Evolutionary conservation across 2,888 invertebrate species (phyloP), one percentile per base, ranked within the genome.

Genomic region (Phasia obesa): DNA sequence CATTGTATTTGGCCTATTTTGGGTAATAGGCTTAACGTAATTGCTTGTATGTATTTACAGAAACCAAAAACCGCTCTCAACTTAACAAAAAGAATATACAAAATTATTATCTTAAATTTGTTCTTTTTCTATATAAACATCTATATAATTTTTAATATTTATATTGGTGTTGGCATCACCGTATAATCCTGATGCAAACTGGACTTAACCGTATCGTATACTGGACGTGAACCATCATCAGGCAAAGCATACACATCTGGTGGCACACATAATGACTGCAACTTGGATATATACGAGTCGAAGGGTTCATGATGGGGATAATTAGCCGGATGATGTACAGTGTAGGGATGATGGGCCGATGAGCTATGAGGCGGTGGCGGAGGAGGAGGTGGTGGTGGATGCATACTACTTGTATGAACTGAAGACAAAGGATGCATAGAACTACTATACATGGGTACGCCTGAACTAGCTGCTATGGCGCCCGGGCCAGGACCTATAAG

Each of bases 131-230:
- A 42, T 11, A 35, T 19, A 19, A 17, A 21, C 27, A 27, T 49
- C 19, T 38, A 4, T 11, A 0, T 11, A 23, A 42, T 35, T 35
- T 44, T 0, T n/a, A 25, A 19, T 15, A 38, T 55, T 95, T 96
- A 97, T 93, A 97, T 96, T 88, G 97, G 96, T 86, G 97, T 97
- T 31, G 97, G 96, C 89, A 97, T 93, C 85, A 97, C 95, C 87
- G 79, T 25, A 91, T 97, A 97, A 92, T 98, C 97, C 91, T 97
- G 97, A 85, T 91, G 90, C 86, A 98, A 94, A 86, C 97, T 97
- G 88, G 96, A 96, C 92, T 97, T 97, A 79, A 98, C 97, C 47
- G 97, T 96, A 90, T 97, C 97, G 92, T 97, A 97, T 84, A 97
- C 94, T 31, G 97, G 96, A 82, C 96, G 94, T 91, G 96, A 96